A percentile compares a stretch with the other conserved stretches of the same genome.
These are phyloP conservation scores for Trachythela sp. DNA, from an alignment of 64 coral and sea anemone genomes.

Conservation along the genomic window DNA sequence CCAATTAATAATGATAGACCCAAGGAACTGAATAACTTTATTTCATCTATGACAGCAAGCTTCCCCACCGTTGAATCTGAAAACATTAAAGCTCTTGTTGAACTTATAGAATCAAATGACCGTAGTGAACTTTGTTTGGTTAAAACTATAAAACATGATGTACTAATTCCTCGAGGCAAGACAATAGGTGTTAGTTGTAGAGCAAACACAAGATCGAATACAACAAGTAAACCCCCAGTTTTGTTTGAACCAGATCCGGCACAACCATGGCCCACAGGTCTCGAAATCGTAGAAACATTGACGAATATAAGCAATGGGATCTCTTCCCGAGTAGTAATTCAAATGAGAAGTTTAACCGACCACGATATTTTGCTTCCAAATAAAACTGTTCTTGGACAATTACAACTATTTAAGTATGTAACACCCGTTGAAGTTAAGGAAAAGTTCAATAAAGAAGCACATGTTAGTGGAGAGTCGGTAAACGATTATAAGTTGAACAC, in stretches of 20 bases:
- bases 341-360: too few relatives aligned
- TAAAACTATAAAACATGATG: background rate
- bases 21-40: background rate
- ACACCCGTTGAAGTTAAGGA: slow-evolving; percentile 14
- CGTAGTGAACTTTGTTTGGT: background rate
- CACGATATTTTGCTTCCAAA: too few relatives aligned
- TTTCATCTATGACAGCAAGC: background rate
- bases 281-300: too few relatives aligned
- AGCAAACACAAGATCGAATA: background rate
- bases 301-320: background rate
- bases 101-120: background rate
- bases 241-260: too few relatives aligned
- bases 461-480: background rate
- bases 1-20: background rate
- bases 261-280: too few relatives aligned
- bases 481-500: background rate
- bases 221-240: background rate
- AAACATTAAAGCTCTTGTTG: background rate
- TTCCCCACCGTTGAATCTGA: background rate
- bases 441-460: background rate
- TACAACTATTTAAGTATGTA: too few relatives aligned
- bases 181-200: background rate
- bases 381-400: too few relatives aligned
- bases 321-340: background rate
- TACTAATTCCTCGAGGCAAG: background rate